A percentile compares a stretch with the other conserved stretches of the same genome.
These are phyloP conservation scores for Tetranychus cinnabarinus DNA, from an alignment of 1,140 invertebrate genomes.

Conservation along the genomic window DNA sequence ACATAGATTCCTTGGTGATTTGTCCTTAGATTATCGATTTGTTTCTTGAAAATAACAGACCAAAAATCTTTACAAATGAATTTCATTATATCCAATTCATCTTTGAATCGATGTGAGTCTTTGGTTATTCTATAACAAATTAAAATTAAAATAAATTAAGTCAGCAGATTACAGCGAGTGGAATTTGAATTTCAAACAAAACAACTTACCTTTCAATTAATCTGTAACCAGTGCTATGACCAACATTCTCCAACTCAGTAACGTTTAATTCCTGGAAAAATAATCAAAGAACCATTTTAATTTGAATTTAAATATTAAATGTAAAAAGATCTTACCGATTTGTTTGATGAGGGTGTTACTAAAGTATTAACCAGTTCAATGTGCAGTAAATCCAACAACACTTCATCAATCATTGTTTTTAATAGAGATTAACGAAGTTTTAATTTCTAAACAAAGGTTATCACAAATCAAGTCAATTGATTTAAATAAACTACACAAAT, in stretches of 20 bases:
- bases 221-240: not conserved
- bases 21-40: constrained; percentile 91
- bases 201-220: not conserved
- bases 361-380: not conserved
- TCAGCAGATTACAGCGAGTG: not conserved
- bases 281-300: not conserved
- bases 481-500: not conserved
- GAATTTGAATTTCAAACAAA: not conserved
- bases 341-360: not conserved
- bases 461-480: not conserved
- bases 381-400: not conserved
- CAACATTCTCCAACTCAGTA: not conserved
- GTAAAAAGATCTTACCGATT: not conserved
- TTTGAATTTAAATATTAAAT: not conserved
- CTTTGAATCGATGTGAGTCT: constrained; percentile 75
- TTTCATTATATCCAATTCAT: constrained; percentile 93
- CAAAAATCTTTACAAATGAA: constrained; percentile 98
- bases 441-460: not conserved
- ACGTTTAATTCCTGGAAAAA: not conserved
- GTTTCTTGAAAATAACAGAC: constrained; percentile 86
- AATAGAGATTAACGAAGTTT: not conserved
- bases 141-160: not conserved
- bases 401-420: not conserved
- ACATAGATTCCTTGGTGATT: constrained; percentile 98
- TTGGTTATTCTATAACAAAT: not conserved